Percentiles rank a stretch among this genome's conserved stretches.
phyloP scores from a whole-genome alignment of 2,113 vertebrate species.

The Orientallactaga bullata region DNA sequence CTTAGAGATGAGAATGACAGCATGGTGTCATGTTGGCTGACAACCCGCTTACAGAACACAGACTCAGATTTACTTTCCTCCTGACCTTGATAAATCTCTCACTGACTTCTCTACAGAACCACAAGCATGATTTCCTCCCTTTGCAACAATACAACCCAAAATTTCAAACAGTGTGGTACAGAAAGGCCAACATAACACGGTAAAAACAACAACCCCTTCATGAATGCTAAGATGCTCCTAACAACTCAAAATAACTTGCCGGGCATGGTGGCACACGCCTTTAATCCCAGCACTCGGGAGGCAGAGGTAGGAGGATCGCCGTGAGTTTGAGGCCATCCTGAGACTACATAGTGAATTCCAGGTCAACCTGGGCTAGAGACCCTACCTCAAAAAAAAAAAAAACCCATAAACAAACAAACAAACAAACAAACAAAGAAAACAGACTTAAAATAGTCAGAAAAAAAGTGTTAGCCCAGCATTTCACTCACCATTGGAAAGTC shows the following conservation, averaged over 20 bases:
- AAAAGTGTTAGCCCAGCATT: neutral
- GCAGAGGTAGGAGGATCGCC: no score
- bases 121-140: neutral
- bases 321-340: no score
- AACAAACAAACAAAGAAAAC: no score
- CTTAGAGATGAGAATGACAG: neutral
- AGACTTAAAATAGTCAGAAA: no score
- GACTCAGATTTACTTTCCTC: constrained; percentile 6
- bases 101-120: constrained; percentile 24
- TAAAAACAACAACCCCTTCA: neutral
- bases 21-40: neutral
- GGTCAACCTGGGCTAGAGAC: no score
- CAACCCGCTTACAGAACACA: neutral
- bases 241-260: constrained; percentile 36
- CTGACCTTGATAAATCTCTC: neutral
- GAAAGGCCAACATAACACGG: neutral
- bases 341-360: no score
- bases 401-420: no score
- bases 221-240: neutral
- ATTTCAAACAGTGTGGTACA: neutral
- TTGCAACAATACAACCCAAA: neutral
- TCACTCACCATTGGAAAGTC: neutral
- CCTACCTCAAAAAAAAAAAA: no score
- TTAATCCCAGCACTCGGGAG: no score
- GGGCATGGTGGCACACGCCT: no score